Evolutionary conservation across 2,113 vertebrate genomes (phyloP), one percentile per base, ranked within the genome.

Genomic region (Salvelinus namaycush): DNA sequence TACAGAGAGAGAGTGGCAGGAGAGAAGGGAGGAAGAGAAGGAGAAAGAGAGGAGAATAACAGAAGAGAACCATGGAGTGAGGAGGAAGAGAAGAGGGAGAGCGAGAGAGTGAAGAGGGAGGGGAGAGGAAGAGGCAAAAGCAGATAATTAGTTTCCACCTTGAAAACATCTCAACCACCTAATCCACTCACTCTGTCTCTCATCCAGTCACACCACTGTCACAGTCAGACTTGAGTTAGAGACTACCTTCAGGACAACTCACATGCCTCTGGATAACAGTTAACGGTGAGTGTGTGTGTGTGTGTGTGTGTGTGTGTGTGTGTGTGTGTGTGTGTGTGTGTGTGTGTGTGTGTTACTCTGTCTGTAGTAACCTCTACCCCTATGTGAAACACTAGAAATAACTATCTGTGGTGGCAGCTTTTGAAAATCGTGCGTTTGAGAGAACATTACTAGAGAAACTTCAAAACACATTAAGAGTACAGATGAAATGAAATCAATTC

Each of bases 1-100:
- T 99, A 91, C 39, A 68, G 26, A 51, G 29, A 34, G 11, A 34
- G 13, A 26, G 31, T 24, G 59, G 49, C 12, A 64, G 29, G 62
- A 34, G 3, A 7, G 27, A 3, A 5, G n/a, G 26, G 22, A 51
- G 29, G 27, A 3, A 5, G 27, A 18, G 22, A 51, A n/a, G 18
- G 54, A n/a, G 16, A 68, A 8, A 11, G 7, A 48, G 4, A 34
- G 18, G 48, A 48, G 24, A 20, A 51, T 13, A 18, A 51, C 44
- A 67, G 29, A 18, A 29, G 44, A 51, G 31, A 22, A 44, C 4
- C 27, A 72, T 14, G 14, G 72, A 44, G 8, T 31, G 7, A 34
- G 12, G 31, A 59, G n/a, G 29, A 16, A 24, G 24, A 34, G 29
- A 12, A 29, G 18, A 59, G 57, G 5, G 1, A 59, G 20, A n/a